Conservation (phyloP, 1,140 invertebrate genomes). For the Zophobas morio region DNA sequence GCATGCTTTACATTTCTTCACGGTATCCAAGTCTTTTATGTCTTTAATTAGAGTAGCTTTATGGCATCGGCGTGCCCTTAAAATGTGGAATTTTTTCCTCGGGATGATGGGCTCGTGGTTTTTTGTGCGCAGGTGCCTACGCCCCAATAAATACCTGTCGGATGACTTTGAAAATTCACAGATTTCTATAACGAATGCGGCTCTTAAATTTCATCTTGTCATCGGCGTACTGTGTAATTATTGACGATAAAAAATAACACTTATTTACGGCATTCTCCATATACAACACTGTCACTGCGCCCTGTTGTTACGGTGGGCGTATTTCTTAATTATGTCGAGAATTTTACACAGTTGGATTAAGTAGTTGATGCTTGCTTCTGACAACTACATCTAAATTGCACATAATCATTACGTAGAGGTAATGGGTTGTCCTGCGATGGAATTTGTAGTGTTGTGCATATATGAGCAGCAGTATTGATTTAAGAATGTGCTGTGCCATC, state of each 20-base stretch:
- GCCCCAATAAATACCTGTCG: constrained; percentile 31
- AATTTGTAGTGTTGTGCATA: too few relatives aligned
- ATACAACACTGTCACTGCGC: constrained; percentile 19
- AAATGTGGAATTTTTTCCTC: constrained; percentile 22
- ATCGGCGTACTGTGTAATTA: constrained; percentile 26
- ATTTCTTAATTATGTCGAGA: constrained; percentile 13
- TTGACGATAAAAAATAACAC: constrained; percentile 7
- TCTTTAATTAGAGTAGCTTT: constrained; percentile 45
- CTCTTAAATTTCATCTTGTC: constrained; percentile 17
- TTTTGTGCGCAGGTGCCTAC: constrained; percentile 26
- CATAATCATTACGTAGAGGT: too few relatives aligned
- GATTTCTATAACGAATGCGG: constrained; percentile 13
- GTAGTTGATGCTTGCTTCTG: too few relatives aligned
- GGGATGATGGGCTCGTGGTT: constrained; percentile 22
- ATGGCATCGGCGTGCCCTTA: constrained; percentile 20
- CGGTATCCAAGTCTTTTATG: constrained; percentile 38
- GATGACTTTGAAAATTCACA: constrained; percentile 24
- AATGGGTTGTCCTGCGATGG: too few relatives aligned
- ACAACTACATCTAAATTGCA: too few relatives aligned
- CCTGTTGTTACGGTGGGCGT: constrained; percentile 1
- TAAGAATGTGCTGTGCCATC: too few relatives aligned
- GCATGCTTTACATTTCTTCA: constrained; percentile 22
- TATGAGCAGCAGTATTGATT: too few relatives aligned
- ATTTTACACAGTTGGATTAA: background rate
- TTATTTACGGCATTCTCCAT: constrained; percentile 11